Evolutionary conservation across 2,888 invertebrate genomes (phyloP), one percentile per base, ranked within the genome.

Genomic region (Agriopis marginaria): DNA sequence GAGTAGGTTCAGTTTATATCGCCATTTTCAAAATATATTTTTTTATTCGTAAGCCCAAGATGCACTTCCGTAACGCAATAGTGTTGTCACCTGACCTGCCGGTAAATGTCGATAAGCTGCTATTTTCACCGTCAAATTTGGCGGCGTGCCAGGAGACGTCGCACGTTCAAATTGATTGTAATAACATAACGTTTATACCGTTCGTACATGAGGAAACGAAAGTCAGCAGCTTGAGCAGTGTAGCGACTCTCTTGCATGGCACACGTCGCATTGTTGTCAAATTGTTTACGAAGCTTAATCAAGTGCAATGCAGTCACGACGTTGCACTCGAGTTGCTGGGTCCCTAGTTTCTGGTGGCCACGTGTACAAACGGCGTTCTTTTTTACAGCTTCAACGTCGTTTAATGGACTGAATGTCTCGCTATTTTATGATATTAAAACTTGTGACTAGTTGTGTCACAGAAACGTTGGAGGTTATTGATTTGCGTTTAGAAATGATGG

Each of bases 81-180:
- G 86, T 86, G 89, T 85, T 86, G 88, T 85, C 78, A 82, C 78
- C 77, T 72, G 73, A 77, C 77, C 75, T 75, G 76, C 77, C 85
- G 81, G 80, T 68, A 79, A 75, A 79, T 84, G 84, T 88, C 88
- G 88, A 89, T 88, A 87, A 79, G 80, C 80, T 77, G 82, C 84
- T 88, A 87, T 87, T 88, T 87, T 82, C 72, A 79, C 76, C 79
- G 80, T 55, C 64, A 66, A 70, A 71, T 68, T 77, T 88, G 88
- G 89, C 85, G 42, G n/a, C n/a, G 6, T 23, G 83, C 88, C 88
- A 88, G 58, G 10, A 63, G 56, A 59, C 66, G 55, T 63, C 69
- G 67, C 60, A 63, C 73, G 71, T 59, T 71, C 66, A 63, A 69
- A 75, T 73, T 75, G 73, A 77, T 75, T 74, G 71, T 74, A 71